Evolutionary conservation across 2,888 invertebrate genomes (phyloP), one percentile per base, ranked within the genome.

Genomic region (Taenaris catops): DNA sequence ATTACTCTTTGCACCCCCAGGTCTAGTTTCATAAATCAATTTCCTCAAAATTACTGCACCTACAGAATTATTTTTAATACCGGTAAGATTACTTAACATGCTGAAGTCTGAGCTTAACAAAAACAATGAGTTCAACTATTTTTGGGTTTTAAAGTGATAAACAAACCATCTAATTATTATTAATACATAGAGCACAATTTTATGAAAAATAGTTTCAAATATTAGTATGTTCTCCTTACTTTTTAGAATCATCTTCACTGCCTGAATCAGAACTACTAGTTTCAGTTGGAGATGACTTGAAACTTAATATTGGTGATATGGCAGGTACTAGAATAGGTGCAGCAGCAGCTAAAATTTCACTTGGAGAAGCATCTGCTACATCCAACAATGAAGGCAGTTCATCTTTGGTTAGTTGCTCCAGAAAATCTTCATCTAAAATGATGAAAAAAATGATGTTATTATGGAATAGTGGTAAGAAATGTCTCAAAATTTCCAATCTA

Each of bases 171-270:
- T 25, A 8, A 8, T 19, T 17, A 29, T 21, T 26, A 8, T 6
- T 3, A 10, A 18, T 16, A 7, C 9, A 23, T 5, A 9, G n/a
- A n/a, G n/a, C n/a, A n/a, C n/a, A n/a, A n/a, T n/a, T n/a, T 4
- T 12, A 6, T 8, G n/a, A 14, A 23, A 7, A 6, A 32, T 17
- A 35, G n/a, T n/a, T n/a, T n/a, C n/a, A n/a, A n/a, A n/a, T n/a
- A n/a, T n/a, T n/a, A n/a, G n/a, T n/a, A n/a, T n/a, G n/a, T n/a
- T n/a, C n/a, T n/a, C n/a, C 52, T 55, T 58, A 84, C 84, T 75
- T 84, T 52, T 81, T 86, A 14, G 71, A 76, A 45, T 86, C 86
- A 76, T 86, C 86, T 45, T 86, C 86, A 61, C 86, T 86, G 17
- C 86, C 72, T 8, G 84, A 86, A 53, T 86, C 86, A 1, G 81